Percentiles rank a stretch among this genome's conserved stretches.
Conservation (phyloP, 2,113 vertebrate species). For the Menura novaehollandiae region DNA sequence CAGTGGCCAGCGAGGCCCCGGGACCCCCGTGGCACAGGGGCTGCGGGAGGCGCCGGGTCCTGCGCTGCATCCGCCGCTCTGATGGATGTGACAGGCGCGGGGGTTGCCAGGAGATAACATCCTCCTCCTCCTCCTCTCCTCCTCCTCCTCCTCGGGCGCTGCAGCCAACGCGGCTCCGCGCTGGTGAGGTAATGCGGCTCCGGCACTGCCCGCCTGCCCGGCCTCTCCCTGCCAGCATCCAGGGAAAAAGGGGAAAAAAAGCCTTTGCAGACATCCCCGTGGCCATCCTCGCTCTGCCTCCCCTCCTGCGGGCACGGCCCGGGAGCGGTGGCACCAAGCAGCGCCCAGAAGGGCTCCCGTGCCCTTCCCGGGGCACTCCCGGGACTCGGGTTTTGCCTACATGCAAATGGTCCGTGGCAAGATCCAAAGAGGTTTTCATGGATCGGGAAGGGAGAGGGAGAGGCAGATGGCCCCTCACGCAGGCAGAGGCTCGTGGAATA, state of each 20-base stretch:
- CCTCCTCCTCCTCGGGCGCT: constrained; percentile 1
- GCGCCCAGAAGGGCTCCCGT: accelerated
- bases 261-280: neutral
- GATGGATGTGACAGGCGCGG: constrained; percentile 27
- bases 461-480: neutral
- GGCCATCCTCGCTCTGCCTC: neutral
- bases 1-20: neutral
- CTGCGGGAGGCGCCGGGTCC: neutral
- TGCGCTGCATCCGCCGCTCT: neutral
- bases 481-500: neutral
- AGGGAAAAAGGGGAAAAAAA: neutral
- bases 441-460: neutral
- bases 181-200: constrained; percentile 44
- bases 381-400: accelerated
- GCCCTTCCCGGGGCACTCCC: accelerated
- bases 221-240: neutral
- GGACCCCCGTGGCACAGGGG: neutral
- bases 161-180: constrained; percentile 31
- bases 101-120: constrained; percentile 61
- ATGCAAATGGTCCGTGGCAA: accelerated
- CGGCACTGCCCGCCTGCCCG: neutral
- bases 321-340: neutral
- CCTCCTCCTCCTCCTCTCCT: constrained; percentile 1
- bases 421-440: neutral
- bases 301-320: accelerated